phyloP scores from a whole-genome alignment of 2,113 vertebrate genomes.

The Xyliphius kryptos region DNA sequence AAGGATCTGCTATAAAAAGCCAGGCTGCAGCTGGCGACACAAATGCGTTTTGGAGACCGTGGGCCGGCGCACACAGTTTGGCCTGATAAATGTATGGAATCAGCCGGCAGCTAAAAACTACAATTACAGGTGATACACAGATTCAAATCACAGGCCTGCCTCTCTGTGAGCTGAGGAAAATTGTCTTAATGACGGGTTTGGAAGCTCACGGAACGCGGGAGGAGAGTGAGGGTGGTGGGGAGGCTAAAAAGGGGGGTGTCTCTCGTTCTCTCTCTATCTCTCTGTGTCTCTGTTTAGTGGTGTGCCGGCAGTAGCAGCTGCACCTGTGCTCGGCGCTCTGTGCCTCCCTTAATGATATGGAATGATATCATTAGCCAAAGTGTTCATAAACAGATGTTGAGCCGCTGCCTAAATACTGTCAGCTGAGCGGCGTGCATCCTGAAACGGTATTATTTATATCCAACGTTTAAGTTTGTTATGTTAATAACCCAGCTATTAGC shows the following conservation, averaged over 20 bases:
- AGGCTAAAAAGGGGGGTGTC: conserved; percentile 46
- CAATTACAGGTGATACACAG: conserved; percentile 99
- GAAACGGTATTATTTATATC: conserved; percentile 99
- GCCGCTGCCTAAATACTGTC: conserved; percentile 98
- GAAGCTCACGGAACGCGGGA: conserved; percentile 54
- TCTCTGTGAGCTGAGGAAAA: conserved; percentile 96
- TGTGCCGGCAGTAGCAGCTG: conserved; percentile 89
- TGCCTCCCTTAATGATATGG: conserved; percentile 99
- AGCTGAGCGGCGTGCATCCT: conserved; percentile 91
- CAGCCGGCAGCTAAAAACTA: conserved; percentile 98
- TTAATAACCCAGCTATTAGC: conserved; percentile 99
- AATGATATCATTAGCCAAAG: conserved; percentile 99
- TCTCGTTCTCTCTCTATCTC: not conserved
- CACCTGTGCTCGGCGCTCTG: conserved; percentile 93
- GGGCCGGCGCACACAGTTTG: conserved; percentile 78
- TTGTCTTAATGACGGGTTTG: conserved; percentile 99
- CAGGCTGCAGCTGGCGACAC: conserved; percentile 88
- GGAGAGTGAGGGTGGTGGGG: conserved; percentile 77
- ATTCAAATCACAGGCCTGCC: conserved; percentile 99
- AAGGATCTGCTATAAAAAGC: conserved; percentile 10
- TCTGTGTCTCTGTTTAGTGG: conserved; percentile 75
- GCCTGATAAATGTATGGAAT: conserved; percentile 99
- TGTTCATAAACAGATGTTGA: conserved; percentile 99
- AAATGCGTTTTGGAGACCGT: conserved; percentile 86
- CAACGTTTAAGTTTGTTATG: conserved; percentile 99